Evolutionary conservation across 2,113 vertebrate genomes (phyloP), one percentile per base, ranked within the genome.

Genomic region (Platichthys stellatus): DNA sequence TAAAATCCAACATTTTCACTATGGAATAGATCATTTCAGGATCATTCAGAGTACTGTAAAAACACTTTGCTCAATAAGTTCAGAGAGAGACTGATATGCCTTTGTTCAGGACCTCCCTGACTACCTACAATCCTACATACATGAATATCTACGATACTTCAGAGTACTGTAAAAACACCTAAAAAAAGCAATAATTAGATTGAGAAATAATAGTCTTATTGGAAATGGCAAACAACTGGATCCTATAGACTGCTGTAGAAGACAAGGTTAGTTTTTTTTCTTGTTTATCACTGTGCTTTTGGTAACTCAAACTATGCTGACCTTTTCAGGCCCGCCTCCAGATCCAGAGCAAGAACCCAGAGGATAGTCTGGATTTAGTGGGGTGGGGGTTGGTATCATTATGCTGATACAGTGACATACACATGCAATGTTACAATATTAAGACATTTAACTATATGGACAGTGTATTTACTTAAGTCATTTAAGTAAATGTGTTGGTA

Each of bases 321-420:
- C 28, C 73, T 77, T 80, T 86, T 66, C 38, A 61, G 40, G 28
- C 18, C 28, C 45, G 28, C 74, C 53, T 74, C 35, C 24, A 57
- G 20, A 63, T 57, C 24, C 18, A 64, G 40, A 58, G n/a, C 18
- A 49, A 26, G 31, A 31, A 5, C 31, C 31, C 31, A 1, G 31
- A 31, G 31, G 31, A 31, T 31, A 31, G 1, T 7, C 6, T 31
- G 6, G 31, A 71, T 45, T 61, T 17, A 28, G 61, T 8, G 2
- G 24, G 24, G 24, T 2, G 24, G 24, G 24, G 24, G 2, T 23
- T 23, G 23, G 23, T 23, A 23, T 23, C 2, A 23, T 23, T 23
- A 23, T 23, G 23, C 23, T 65, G 11, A 49, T 49, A 57, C 24
- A 63, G 49, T 18, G 4, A 20, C 26, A 49, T 24, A 38, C 6